These are phyloP conservation scores for Archips crataeganus DNA, from an alignment of 2,888 invertebrate species.

Conservation along the genomic window DNA sequence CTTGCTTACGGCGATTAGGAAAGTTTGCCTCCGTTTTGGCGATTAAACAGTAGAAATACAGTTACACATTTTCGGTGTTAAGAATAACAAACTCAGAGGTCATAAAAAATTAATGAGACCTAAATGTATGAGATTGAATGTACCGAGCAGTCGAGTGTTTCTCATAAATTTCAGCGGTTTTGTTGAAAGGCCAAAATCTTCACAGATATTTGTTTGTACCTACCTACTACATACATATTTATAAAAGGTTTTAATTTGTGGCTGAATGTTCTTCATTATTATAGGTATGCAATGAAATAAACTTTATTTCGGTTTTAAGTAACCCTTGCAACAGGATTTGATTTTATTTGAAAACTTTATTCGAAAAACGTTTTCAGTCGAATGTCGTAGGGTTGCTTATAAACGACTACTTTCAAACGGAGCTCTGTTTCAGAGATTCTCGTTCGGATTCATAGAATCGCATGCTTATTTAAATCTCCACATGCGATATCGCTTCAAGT, in stretches of 20 bases:
- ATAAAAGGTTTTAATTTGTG: not conserved
- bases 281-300: not conserved
- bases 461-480: not conserved
- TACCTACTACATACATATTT: not conserved
- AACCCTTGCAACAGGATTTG: slow-evolving; percentile 2
- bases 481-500: not conserved
- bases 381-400: slow-evolving; percentile 18
- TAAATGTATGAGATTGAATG: not conserved
- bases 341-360: slow-evolving; percentile 35
- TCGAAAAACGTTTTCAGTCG: slow-evolving; percentile 4
- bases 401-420: not conserved
- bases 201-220: too few relatives aligned
- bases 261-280: slow-evolving; percentile 16
- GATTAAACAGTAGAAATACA: slow-evolving; percentile 13
- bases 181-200: not conserved
- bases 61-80: not conserved
- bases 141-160: too few relatives aligned
- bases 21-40: slow-evolving; percentile 24
- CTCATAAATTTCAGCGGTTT: not conserved
- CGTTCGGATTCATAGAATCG: slow-evolving; percentile 4
- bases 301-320: slow-evolving; percentile 2
- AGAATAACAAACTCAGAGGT: not conserved
- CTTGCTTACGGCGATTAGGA: slow-evolving; percentile 35
- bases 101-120: not conserved
- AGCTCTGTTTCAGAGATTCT: not conserved